Base-by-base conservation (phyloP, 2,888 invertebrate genomes). In the Leptopilina myrica region DNA sequence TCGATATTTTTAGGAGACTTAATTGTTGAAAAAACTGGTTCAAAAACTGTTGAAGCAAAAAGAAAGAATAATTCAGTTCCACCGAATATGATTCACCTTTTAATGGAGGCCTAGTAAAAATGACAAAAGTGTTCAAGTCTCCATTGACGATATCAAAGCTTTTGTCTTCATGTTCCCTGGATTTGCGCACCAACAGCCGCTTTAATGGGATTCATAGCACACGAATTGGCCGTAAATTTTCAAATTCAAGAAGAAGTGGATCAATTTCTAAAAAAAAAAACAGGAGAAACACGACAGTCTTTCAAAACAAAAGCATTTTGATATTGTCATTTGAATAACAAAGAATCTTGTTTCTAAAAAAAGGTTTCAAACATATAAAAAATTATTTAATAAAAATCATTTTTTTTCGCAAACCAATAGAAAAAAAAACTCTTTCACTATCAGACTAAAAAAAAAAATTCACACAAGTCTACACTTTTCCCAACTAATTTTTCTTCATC, bases 21-120 rank as follows among this genome's bases (percentile, higher is more conserved):
- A n/a, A n/a, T n/a, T 20, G 20, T 20, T 20, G 20, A 20, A 20
- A 20, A 20, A 20, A 20, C 20, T 1, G 87, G 1, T 83, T 89
- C 0, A 14, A 73, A 43, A 0, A 86, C 87, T 0, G 85, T 89
- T 0, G 81, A 82, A 5, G 77, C 79, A 0, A 82, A 89, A 12
- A 85, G 85, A 3, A 82, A 84, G 9, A 33, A 84, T 1, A 83
- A 82, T 0, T 86, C 88, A 33, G 77, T 92, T 5, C 87, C 94
- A 78, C 93, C 93, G 0, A 94, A 94, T 81, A 93, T 94, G 93
- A 92, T 94, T 9, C 93, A 94, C 77, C 84, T 94, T n/a, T 86
- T 94, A 67, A 92, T 94, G 92, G 93, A 94, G 73, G 88, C 33
- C 89, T 0, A 82, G 87, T 49, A 87, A 76, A 0, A 84, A 82